These are phyloP conservation scores for Lithophane ornitopus DNA, from an alignment of 2,888 invertebrate species.

Conservation along the genomic window DNA sequence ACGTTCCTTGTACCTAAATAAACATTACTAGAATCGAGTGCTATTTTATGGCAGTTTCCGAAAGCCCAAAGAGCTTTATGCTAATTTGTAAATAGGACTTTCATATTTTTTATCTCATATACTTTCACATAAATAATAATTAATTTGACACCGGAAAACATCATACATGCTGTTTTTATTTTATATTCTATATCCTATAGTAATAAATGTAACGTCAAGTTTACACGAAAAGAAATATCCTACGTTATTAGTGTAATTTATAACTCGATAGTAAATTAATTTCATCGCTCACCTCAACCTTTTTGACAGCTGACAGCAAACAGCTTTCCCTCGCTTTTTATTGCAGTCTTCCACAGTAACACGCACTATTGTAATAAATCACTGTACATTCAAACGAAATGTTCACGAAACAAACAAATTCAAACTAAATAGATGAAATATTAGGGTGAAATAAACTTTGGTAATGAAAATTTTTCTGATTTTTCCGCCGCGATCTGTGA, in stretches of 20 bases:
- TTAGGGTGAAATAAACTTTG: slow-evolving; percentile 57
- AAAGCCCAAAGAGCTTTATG: slow-evolving; percentile 26
- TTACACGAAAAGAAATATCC: slow-evolving; percentile 55
- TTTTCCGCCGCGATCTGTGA: slow-evolving; percentile 73
- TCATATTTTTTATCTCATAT: background rate
- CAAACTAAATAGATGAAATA: slow-evolving; percentile 42
- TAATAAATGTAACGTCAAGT: slow-evolving; percentile 45
- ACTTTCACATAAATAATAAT: slow-evolving; percentile 30
- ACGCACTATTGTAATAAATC: slow-evolving; percentile 77
- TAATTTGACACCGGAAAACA: slow-evolving; percentile 49
- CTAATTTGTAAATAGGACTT: background rate
- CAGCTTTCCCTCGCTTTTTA: slow-evolving; percentile 75
- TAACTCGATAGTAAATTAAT: slow-evolving; percentile 72
- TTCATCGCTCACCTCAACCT: slow-evolving; percentile 81
- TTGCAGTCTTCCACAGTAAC: slow-evolving; percentile 72
- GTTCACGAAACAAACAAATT: slow-evolving; percentile 60
- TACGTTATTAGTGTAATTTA: slow-evolving; percentile 61
- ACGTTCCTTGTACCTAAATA: slow-evolving; percentile 10
- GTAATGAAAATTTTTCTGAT: slow-evolving; percentile 52
- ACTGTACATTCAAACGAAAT: slow-evolving; percentile 66
- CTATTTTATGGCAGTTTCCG: background rate
- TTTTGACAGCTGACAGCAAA: slow-evolving; percentile 84
- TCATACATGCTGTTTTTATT: slow-evolving; percentile 32
- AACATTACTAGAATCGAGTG: slow-evolving; percentile 13
- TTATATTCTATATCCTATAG: slow-evolving; percentile 39